Evolutionary conservation across 2,113 vertebrate species (phyloP), one percentile per base, ranked within the genome.

Genomic region (Desmodus rotundus): DNA sequence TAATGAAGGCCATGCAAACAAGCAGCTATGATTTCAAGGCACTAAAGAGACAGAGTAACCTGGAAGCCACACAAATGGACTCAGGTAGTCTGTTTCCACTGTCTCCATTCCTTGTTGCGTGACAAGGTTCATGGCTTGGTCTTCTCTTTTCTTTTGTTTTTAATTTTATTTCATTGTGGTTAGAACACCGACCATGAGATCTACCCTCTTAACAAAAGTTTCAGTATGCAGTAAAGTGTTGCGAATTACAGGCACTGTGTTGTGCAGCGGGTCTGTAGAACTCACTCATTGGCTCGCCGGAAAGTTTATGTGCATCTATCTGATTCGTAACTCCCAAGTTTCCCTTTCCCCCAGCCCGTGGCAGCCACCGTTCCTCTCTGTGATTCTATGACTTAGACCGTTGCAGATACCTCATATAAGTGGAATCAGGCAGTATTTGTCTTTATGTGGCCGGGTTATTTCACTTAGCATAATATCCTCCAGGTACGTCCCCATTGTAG

Each of bases 1-100:
- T 90, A 90, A 94, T 82, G 70, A 93, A 96, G 54, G 67, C 67
- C 89, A 97, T 83, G 50, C 58, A 73, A 36, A 87, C 50, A 96
- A 70, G 38, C 70, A 92, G 81, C n/a, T 41, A 26, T 91, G 80
- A 91, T 91, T 94, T 94, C 56, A 93, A 85, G 41, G 74, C 89
- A 85, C 38, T 74, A 74, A 85, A 78, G 58, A 85, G 81, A 91
- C 76, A 52, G 73, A 77, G 1, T 43, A 52, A 61, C 52, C 56
- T 65, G 43, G 58, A 94, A 83, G 38, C 38, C 28, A 70, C 22
- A 56, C 28, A 33, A 28, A 61, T 58, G 17, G 58, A 54, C 47
- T 89, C 78, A 54, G 20, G 52, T 54, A 17, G 33, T 82, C 33
- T 94, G 1, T 78, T 90, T 91, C 65, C 95, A 82, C 54, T 65